These are phyloP conservation scores for Fratercula arctica DNA, from an alignment of 2,797 vertebrate genomes.

Conservation along the genomic window DNA sequence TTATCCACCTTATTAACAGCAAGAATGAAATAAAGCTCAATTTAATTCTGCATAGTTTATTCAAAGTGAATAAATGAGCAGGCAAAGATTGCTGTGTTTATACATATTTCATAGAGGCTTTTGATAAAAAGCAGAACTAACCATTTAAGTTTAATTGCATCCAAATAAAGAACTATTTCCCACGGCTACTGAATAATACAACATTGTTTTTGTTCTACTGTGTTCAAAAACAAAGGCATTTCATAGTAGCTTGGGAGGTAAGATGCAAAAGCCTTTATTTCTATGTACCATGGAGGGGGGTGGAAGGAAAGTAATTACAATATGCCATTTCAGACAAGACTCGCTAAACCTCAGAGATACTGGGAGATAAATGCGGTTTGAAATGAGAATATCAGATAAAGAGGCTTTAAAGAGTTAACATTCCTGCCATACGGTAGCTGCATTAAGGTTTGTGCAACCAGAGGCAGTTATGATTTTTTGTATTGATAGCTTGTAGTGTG, in stretches of 20 bases:
- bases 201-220: conserved; percentile 32
- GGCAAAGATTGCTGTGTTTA: conserved; percentile 50
- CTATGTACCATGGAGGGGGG: background rate
- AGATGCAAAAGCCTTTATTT: conserved; percentile 35
- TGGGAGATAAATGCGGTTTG: background rate
- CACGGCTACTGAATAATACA: conserved; percentile 59
- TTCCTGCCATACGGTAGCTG: background rate
- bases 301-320: background rate
- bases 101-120: conserved; percentile 58
- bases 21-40: conserved; percentile 58
- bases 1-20: conserved; percentile 60
- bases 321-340: background rate
- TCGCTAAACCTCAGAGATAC: background rate
- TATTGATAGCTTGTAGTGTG: conserved; percentile 30
- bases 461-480: background rate
- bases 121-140: conserved; percentile 67
- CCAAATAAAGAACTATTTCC: conserved; percentile 68
- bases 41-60: conserved; percentile 61
- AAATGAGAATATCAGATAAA: background rate
- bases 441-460: background rate
- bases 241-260: conserved; percentile 48
- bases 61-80: conserved; percentile 65
- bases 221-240: conserved; percentile 52
- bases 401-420: conserved; percentile 35
- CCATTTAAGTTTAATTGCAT: conserved; percentile 63